Evolutionary conservation across 2,113 vertebrate genomes (phyloP).

Genomic region (Orcinus orca): DNA sequence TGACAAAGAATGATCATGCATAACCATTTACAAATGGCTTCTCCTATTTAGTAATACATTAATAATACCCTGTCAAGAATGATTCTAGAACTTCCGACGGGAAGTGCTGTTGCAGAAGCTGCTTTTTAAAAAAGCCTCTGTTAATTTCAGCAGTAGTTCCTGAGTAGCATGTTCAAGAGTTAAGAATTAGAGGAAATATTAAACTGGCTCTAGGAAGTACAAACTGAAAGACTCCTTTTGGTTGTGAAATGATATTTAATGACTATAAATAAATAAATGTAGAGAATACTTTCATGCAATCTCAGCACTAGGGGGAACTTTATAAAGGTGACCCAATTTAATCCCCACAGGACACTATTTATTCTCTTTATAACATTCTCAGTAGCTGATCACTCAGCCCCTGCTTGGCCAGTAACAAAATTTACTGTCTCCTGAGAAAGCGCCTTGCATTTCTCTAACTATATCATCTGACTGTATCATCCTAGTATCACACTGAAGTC

Average conservation of each 20-base stretch:
- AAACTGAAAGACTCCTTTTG: not conserved
- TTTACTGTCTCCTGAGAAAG: not conserved
- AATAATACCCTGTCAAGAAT: not conserved
- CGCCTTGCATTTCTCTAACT: not conserved
- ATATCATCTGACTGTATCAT: not conserved
- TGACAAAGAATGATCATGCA: conserved; percentile 21
- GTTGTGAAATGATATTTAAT: not conserved
- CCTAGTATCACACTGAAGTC: not conserved
- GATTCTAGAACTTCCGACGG: not conserved
- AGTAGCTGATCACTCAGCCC: not conserved
- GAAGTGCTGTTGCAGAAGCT: not conserved
- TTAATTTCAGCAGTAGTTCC: not conserved
- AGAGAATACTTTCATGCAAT: not conserved
- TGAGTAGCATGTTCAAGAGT: not conserved
- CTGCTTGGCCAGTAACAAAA: not conserved
- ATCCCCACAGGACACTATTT: not conserved
- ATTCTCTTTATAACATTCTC: not conserved
- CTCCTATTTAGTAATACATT: conserved; percentile 30
- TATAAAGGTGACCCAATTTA: not conserved
- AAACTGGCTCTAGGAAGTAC: not conserved
- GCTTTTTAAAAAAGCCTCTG: not conserved
- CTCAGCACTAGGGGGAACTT: not conserved
- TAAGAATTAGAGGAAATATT: conserved; percentile 3
- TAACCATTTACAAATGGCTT: conserved; percentile 47
- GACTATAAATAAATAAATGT: not conserved